Conservation (phyloP, 2,797 vertebrate species). For the Meriones psammophilus region DNA sequence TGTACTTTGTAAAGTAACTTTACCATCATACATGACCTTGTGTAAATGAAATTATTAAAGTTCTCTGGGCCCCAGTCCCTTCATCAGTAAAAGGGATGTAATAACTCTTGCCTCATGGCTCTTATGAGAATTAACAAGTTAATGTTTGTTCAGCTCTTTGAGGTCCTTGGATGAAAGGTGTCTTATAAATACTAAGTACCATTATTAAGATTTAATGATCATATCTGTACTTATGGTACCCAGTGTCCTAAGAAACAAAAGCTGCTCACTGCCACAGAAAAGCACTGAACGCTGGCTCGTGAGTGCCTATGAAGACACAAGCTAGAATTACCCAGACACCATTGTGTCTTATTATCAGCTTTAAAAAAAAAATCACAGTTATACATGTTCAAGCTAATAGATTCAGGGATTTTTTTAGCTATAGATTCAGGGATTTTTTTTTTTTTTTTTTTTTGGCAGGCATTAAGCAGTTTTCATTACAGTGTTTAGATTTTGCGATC, state of each 20-base stretch:
- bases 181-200: conserved; percentile 76
- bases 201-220: conserved; percentile 80
- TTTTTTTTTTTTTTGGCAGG: neutral
- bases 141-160: conserved; percentile 82
- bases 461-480: neutral
- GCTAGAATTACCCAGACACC: conserved; percentile 61
- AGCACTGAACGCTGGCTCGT: conserved; percentile 70
- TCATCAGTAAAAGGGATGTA: conserved; percentile 71
- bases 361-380: conserved; percentile 17
- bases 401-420: neutral
- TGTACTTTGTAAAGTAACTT: conserved; percentile 8
- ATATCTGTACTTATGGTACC: conserved; percentile 75
- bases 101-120: conserved; percentile 77
- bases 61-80: conserved; percentile 54
- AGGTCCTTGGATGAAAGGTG: conserved; percentile 83
- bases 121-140: conserved; percentile 76
- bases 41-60: conserved; percentile 60
- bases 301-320: conserved; percentile 61
- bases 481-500: conserved; percentile 44
- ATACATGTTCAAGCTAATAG: neutral
- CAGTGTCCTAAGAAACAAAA: conserved; percentile 77
- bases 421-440: neutral
- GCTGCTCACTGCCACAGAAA: conserved; percentile 69
- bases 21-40: conserved; percentile 3
- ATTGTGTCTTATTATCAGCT: conserved; percentile 32